Percentiles rank a stretch among this genome's conserved stretches.
Conservation (phyloP, 2,888 invertebrate species). For the Campopleginae sp. region DNA sequence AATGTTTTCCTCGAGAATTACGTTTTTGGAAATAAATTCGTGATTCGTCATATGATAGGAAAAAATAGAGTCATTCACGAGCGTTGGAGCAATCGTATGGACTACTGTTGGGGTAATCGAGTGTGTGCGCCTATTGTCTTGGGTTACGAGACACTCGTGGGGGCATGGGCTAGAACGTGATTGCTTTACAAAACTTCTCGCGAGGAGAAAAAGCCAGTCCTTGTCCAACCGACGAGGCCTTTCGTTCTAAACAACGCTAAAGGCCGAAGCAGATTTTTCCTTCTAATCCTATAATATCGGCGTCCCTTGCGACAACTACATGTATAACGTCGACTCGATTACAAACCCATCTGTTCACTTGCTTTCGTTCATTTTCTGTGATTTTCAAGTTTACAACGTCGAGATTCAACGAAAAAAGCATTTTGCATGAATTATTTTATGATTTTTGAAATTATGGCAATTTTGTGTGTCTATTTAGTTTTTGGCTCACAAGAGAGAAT, state of each 20-base stretch:
- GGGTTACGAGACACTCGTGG: constrained; percentile 54
- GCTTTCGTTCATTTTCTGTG: constrained; percentile 28
- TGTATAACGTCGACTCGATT: constrained; percentile 12
- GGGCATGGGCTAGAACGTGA: constrained; percentile 32
- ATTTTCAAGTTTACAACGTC: too few species aligned
- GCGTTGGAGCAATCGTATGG: constrained; percentile 30
- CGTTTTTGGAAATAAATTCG: not conserved
- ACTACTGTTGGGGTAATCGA: constrained; percentile 20
- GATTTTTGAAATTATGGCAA: too few species aligned
- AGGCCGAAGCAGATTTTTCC: constrained; percentile 33
- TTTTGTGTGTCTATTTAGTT: too few species aligned
- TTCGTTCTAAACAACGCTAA: constrained; percentile 60
- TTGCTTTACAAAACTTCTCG: constrained; percentile 49
- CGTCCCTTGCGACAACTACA: constrained; percentile 42
- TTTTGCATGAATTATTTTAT: too few species aligned
- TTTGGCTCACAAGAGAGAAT: too few species aligned
- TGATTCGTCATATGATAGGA: not conserved
- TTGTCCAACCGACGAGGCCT: constrained; percentile 55
- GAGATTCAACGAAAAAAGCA: too few species aligned
- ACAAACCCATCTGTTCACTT: constrained; percentile 58
- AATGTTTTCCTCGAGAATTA: not conserved
- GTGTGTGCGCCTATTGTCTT: constrained; percentile 55
- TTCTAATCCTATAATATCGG: constrained; percentile 52
- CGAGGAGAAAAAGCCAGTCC: constrained; percentile 49
- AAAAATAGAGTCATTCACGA: constrained; percentile 7